These are phyloP conservation scores for Trinectes maculatus DNA, from an alignment of 2,113 vertebrate genomes.

Conservation along the genomic window DNA sequence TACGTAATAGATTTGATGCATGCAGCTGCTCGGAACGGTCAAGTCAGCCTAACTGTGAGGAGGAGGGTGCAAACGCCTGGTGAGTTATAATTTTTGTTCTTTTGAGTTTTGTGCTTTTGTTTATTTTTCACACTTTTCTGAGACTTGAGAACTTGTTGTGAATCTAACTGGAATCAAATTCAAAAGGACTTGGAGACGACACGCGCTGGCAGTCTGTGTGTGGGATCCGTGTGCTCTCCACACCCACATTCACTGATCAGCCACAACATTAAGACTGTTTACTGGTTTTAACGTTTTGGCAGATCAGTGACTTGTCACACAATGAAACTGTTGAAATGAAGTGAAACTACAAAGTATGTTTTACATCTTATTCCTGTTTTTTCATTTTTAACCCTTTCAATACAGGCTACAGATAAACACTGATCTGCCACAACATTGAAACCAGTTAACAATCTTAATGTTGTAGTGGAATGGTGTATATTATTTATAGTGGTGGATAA, in stretches of 20 bases:
- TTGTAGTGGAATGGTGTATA: no score
- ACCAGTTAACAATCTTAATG: no score
- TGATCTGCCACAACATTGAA: no score
- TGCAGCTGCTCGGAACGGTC: slow-evolving; percentile 94
- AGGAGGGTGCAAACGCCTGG: slow-evolving; percentile 91
- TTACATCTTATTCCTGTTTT: no score
- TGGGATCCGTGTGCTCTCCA: slow-evolving; percentile 28
- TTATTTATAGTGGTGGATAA: slow-evolving; percentile 20
- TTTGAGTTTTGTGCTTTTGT: slow-evolving; percentile 7
- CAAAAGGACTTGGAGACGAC: slow-evolving; percentile 25
- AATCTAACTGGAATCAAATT: slow-evolving; percentile 34
- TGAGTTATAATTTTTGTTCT: slow-evolving; percentile 66
- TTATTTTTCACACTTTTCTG: slow-evolving; percentile 19
- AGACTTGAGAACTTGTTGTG: slow-evolving; percentile 26
- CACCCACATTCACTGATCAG: no score
- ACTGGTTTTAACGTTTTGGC: no score
- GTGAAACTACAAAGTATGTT: no score
- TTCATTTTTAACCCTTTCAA: no score
- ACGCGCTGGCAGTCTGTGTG: slow-evolving; percentile 34
- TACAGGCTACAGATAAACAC: no score
- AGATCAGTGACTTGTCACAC: no score
- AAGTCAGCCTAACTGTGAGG: slow-evolving; percentile 97
- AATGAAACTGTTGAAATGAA: no score
- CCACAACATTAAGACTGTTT: no score
- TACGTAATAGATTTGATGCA: slow-evolving; percentile 99